Conservation (phyloP, 2,888 invertebrate species). For the Drosophila algonquin region DNA sequence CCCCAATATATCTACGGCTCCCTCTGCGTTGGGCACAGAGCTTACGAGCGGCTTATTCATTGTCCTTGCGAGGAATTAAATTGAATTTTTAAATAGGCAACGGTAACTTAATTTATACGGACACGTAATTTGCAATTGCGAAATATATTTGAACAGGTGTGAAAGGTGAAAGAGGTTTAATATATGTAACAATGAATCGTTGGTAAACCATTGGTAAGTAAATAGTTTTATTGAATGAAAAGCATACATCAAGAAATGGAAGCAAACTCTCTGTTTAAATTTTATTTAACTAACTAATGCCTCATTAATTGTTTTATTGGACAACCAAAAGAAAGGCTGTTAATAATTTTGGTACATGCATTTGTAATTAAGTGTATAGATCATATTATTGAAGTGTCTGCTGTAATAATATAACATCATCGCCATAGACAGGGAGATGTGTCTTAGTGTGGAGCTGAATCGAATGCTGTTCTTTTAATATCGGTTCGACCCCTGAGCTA, state of each 20-base stretch:
- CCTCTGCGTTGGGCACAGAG: not conserved
- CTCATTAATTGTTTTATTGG: slow-evolving; percentile 59
- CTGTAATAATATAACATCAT: not conserved
- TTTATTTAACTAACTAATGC: slow-evolving; percentile 7
- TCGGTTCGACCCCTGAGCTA: slow-evolving; percentile 8
- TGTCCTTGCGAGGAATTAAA: slow-evolving; percentile 50
- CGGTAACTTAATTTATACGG: slow-evolving; percentile 46
- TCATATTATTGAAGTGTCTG: not conserved
- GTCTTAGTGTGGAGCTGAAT: slow-evolving; percentile 7
- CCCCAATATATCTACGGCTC: not conserved
- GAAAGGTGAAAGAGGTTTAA: not conserved
- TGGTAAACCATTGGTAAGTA: not conserved
- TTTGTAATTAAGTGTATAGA: slow-evolving; percentile 29
- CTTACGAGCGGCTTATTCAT: slow-evolving; percentile 38
- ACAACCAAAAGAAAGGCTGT: slow-evolving; percentile 22
- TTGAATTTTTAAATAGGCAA: slow-evolving; percentile 41
- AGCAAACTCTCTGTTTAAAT: not conserved
- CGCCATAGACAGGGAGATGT: slow-evolving; percentile 27
- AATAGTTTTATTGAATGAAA: not conserved
- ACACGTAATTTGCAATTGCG: slow-evolving; percentile 37
- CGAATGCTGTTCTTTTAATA: not conserved
- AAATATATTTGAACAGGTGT: slow-evolving; percentile 28
- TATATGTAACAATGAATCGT: not conserved
- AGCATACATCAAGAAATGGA: too few relatives aligned
- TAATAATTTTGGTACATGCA: slow-evolving; percentile 42